A percentile compares a stretch with the other conserved stretches of the same genome.
Conservation (phyloP, 1,140 invertebrate genomes). For the Leptoteleia sp. region DNA sequence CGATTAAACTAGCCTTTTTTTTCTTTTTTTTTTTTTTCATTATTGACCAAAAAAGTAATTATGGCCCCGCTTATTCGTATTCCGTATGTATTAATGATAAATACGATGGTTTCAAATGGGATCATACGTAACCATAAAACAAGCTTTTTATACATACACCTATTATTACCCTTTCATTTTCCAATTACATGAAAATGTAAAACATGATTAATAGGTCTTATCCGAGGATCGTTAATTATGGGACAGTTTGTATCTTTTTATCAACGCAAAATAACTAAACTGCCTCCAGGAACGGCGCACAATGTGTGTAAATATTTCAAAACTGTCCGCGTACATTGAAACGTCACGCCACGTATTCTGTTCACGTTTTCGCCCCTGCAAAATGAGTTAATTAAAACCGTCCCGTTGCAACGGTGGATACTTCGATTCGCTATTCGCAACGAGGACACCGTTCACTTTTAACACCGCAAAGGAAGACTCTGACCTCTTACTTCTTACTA, state of each 20-base stretch:
- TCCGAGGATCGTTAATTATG: slow-evolving; percentile 31
- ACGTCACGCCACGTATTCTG: slow-evolving; percentile 26
- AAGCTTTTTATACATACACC: background rate
- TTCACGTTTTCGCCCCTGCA: slow-evolving; percentile 41
- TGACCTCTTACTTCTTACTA: slow-evolving; percentile 9
- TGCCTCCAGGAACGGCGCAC: slow-evolving; percentile 1
- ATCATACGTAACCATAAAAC: slow-evolving; percentile 22
- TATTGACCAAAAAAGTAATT: too few species aligned
- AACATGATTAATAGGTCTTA: slow-evolving; percentile 36
- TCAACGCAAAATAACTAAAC: slow-evolving; percentile 27
- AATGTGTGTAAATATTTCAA: slow-evolving; percentile 36
- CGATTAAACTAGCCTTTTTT: too few species aligned
- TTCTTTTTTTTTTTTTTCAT: too few species aligned
- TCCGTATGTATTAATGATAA: too few species aligned
- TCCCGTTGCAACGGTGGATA: slow-evolving; percentile 24
- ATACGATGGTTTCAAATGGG: too few species aligned
- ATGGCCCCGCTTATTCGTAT: too few species aligned
- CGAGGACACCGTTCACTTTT: slow-evolving; percentile 16
- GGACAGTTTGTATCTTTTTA: slow-evolving; percentile 22
- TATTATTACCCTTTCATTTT: slow-evolving; percentile 42
- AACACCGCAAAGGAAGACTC: slow-evolving; percentile 8
- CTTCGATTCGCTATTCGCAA: slow-evolving; percentile 33
- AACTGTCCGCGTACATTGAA: slow-evolving; percentile 6
- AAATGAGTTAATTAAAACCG: slow-evolving; percentile 49
- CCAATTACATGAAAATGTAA: slow-evolving; percentile 34